A percentile compares a stretch with the other conserved stretches of the same genome.
Evolutionary conservation across 30 jellyfish, hydroid and myxozoan genomes (phyloP).

Genomic region (Cassiopea andromeda): DNA sequence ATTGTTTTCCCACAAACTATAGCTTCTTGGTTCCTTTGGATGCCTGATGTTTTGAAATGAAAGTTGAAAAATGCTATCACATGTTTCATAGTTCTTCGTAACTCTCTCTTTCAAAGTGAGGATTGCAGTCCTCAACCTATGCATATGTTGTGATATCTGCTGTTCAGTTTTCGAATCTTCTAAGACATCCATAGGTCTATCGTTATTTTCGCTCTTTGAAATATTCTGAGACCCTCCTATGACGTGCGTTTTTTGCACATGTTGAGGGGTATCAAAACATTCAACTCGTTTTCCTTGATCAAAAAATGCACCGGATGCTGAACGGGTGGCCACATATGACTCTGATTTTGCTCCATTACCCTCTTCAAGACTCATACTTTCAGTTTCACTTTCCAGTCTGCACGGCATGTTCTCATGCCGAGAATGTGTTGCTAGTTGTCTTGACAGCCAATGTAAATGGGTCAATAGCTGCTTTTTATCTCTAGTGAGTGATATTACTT

Average conservation of each 20-base stretch:
- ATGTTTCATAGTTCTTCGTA: constrained; percentile 18
- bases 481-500: constrained; percentile 33
- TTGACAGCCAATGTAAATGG: constrained; percentile 75
- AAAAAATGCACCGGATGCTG: background rate
- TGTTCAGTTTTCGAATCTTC: background rate
- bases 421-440: constrained; percentile 41
- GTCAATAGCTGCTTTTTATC: constrained; percentile 77
- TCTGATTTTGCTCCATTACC: constrained; percentile 11
- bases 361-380: constrained; percentile 50
- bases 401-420: background rate
- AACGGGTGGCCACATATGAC: background rate
- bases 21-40: constrained; percentile 59
- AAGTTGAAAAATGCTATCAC: constrained; percentile 55
- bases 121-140: constrained; percentile 5
- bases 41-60: constrained; percentile 63
- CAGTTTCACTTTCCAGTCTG: background rate
- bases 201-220: background rate
- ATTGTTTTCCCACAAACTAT: constrained; percentile 51
- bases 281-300: constrained; percentile 7
- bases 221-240: background rate
- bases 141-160: background rate
- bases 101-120: constrained; percentile 9
- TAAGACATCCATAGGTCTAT: background rate
- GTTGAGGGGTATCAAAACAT: background rate
- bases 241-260: background rate